Evolutionary conservation across 2,113 vertebrate genomes (phyloP), one percentile per base, ranked within the genome.

Genomic region (Aphelocoma coerulescens): DNA sequence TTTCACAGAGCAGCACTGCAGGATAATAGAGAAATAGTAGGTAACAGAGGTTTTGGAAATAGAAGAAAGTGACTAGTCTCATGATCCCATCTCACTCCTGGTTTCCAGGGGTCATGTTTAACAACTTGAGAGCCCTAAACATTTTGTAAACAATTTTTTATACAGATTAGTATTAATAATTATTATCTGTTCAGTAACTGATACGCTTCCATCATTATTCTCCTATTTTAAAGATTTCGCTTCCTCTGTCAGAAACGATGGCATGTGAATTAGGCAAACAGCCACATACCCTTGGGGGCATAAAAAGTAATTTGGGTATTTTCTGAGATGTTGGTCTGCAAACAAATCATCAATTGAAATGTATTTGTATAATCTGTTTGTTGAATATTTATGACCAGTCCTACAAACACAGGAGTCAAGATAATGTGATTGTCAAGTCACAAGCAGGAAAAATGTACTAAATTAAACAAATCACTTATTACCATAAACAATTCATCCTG

Each of bases 311-410:
- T 72, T 18, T 13, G 30, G 3, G 14, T 84, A 33, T 87, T 84
- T 94, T 88, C 49, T 33, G 65, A 96, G 68, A 88, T 79, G 61
- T 52, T 71, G 28, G 20, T 84, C 54, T 89, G 28, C 61, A 75
- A 90, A 86, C 83, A 94, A 27, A 41, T 86, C 52, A 35, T 87
- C 57, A 79, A 35, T 58, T 87, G 49, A 89, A 81, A 78, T 37
- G 14, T 54, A 57, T 94, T 80, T 81, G 41, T 93, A 75, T 92
- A 95, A 84, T 95, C 93, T 92, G 37, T 54, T 91, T 81, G 62
- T 54, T 82, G 79, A 92, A 62, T 95, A 74, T 92, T 95, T 94
- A 89, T 61, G 76, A 68, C 75, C 72, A 92, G 22, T 88, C 28
- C 49, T 76, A 75, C 62, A 82, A 95, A 92, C 61, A 68, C 0